Evolutionary conservation across 2,888 invertebrate genomes (phyloP).

Genomic region (Stenichneumon culpator): DNA sequence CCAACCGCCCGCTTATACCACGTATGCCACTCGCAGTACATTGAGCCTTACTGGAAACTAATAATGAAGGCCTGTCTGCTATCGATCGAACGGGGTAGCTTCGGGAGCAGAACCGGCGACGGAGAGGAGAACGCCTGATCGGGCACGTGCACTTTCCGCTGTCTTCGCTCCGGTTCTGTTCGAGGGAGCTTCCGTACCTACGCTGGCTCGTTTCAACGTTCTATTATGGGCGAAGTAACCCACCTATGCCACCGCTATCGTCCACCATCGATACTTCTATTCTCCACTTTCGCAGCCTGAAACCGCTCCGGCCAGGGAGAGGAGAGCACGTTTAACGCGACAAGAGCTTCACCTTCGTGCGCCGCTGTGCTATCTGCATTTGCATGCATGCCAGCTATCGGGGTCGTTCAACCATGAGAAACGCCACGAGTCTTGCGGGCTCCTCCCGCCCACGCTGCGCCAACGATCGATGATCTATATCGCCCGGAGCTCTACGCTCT

Average conservation of each 20-base stretch:
- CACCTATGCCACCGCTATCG: background rate
- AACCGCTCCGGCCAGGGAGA: conserved; percentile 11
- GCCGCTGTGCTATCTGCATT: conserved; percentile 51
- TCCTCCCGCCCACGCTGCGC: conserved; percentile 10
- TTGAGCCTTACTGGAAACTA: conserved; percentile 44
- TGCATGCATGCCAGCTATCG: conserved; percentile 58
- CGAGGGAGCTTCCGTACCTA: background rate
- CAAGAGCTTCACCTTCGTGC: conserved; percentile 51
- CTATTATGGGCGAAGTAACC: background rate
- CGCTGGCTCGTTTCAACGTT: background rate
- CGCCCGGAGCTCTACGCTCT: conserved; percentile 23
- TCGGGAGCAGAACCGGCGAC: background rate
- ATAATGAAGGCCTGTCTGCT: conserved; percentile 52
- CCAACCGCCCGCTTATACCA: background rate
- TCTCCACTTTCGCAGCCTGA: conserved; percentile 34
- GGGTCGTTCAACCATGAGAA: conserved; percentile 60
- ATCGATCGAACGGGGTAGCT: conserved; percentile 37
- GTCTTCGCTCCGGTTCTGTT: background rate
- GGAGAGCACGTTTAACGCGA: conserved; percentile 44
- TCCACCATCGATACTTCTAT: conserved; percentile 29
- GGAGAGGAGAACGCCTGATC: background rate
- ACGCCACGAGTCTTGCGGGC: conserved; percentile 41
- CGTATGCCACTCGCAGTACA: conserved; percentile 36
- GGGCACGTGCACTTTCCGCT: conserved; percentile 13
- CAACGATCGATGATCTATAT: conserved; percentile 50